Base-by-base conservation (phyloP, 2,113 vertebrate species). In the Hippocampus comes region DNA sequence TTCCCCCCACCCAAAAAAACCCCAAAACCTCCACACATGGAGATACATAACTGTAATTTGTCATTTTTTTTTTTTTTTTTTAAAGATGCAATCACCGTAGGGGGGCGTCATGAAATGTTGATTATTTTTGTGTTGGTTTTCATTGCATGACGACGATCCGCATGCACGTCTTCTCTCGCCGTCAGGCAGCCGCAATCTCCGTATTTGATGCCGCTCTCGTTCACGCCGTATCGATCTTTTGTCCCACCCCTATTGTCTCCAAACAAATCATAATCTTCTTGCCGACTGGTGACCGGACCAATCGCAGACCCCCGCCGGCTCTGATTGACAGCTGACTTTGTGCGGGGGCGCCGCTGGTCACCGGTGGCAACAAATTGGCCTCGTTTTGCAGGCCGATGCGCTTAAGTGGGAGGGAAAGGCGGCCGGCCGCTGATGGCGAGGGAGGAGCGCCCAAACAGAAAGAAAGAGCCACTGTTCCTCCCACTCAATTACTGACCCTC, bases 401-500 rank as follows among this genome's bases (percentile, higher is more conserved):
- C 72, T 66, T 61, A 38, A 78, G 41, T 30, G 67, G 30, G 18
- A 61, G 60, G n/a, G 49, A 41, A 30, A 43, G 49, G 18, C 42
- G 15, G 41, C 63, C 21, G 23, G 4, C 30, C 55, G 25, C 30
- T n/a, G 72, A 42, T 67, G 20, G 38, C 0, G 64, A 2, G 21
- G 3, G 75, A 20, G 67, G 46, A 38, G 59, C 63, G 46, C 67
- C 55, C 70, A 77, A 72, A 75, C 67, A 81, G 76, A 78, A 72
- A 75, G 42, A 78, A 71, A 71, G 79, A 76, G 77, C 77, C 12
- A 18, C 74, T 78, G 78, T 85, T 74, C 84, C 78, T 85, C 86
- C 86, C 79, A 85, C 82, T 83, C 86, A 82, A 86, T 85, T 82
- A 84, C 78, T 82, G 81, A 89, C 82, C 76, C 67, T 34, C 30